Conservation (phyloP, 2,888 invertebrate genomes). For the Diplolepis rosae region DNA sequence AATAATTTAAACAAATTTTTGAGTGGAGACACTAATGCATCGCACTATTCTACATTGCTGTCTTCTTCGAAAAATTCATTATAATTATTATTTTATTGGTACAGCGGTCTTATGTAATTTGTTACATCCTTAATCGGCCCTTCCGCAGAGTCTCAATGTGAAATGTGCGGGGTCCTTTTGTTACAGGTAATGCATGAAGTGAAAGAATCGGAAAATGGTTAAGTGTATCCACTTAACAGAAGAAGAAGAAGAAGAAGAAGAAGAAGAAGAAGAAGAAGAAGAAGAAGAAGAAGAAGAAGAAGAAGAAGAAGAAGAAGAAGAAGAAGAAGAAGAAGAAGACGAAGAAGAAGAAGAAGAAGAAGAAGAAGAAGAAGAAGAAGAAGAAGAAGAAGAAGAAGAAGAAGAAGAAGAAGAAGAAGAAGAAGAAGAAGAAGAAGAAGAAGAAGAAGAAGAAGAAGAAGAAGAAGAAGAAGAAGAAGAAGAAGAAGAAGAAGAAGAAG, state of each 20-base stretch:
- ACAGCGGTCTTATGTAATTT: too few relatives aligned
- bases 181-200: too few relatives aligned
- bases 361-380: background rate
- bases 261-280: background rate
- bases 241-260: background rate
- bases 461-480: background rate
- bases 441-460: background rate
- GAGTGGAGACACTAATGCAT: too few relatives aligned
- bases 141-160: too few relatives aligned
- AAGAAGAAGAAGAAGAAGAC: background rate
- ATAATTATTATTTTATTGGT: too few relatives aligned
- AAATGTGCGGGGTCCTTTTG: too few relatives aligned
- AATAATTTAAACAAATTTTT: too few relatives aligned
- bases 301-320: background rate
- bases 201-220: too few relatives aligned
- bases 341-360: background rate
- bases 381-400: background rate
- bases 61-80: too few relatives aligned
- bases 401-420: background rate
- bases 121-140: too few relatives aligned
- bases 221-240: too few relatives aligned
- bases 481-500: background rate
- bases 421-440: background rate
- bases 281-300: background rate
- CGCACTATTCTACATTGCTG: too few relatives aligned